phyloP scores from a whole-genome alignment of 2,888 invertebrate genomes.

The Drosophila pseudotalamancana region DNA sequence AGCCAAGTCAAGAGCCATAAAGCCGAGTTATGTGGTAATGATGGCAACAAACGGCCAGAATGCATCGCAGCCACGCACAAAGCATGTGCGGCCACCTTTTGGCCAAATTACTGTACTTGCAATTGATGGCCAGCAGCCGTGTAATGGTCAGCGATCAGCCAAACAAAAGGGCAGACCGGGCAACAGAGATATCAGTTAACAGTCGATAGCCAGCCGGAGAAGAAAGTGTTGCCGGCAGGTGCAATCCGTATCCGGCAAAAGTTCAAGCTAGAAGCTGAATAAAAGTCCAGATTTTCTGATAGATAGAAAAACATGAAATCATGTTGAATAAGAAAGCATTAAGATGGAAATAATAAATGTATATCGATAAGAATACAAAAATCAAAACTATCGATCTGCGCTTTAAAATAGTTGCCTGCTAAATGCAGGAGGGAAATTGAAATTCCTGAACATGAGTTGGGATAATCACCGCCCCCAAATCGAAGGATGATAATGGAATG shows the following conservation, averaged over 20 bases:
- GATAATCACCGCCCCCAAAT: slow-evolving; percentile 45
- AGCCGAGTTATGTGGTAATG: slow-evolving; percentile 76
- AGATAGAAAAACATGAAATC: too few relatives aligned
- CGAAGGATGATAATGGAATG: slow-evolving; percentile 23
- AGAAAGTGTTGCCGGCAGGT: slow-evolving; percentile 36
- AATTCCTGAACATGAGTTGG: slow-evolving; percentile 44
- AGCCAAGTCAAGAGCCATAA: slow-evolving; percentile 48
- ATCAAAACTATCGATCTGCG: neutral
- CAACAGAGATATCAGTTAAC: slow-evolving; percentile 25
- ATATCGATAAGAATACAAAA: neutral
- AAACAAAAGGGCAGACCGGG: slow-evolving; percentile 7
- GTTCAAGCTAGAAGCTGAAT: neutral
- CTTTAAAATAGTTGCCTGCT: neutral
- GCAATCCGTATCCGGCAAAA: slow-evolving; percentile 1
- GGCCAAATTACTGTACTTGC: slow-evolving; percentile 71
- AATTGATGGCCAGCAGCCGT: slow-evolving; percentile 59
- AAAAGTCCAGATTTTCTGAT: too few relatives aligned
- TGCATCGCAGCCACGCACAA: slow-evolving; percentile 42
- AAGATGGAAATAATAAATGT: neutral
- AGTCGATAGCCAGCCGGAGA: slow-evolving; percentile 16
- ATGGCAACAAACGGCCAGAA: slow-evolving; percentile 60
- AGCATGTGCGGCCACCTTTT: slow-evolving; percentile 48
- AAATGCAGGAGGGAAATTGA: slow-evolving; percentile 57
- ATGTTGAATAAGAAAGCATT: too few relatives aligned
- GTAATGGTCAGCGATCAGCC: slow-evolving; percentile 39